These are phyloP conservation scores for Catagonus wagneri DNA, from an alignment of 2,113 vertebrate species.

Conservation along the genomic window DNA sequence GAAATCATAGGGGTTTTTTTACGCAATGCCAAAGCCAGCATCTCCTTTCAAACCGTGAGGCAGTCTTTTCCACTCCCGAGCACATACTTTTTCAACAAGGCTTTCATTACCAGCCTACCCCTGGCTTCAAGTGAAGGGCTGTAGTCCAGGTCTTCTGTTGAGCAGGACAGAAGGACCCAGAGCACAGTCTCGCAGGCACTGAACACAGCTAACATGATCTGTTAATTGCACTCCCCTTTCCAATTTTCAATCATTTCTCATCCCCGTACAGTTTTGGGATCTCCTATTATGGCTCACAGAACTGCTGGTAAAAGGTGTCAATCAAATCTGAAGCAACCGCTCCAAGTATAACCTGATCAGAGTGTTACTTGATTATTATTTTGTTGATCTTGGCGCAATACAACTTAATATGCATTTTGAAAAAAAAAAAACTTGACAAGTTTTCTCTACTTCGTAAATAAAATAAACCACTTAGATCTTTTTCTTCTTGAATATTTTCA, in stretches of 20 bases:
- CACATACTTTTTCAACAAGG: neutral
- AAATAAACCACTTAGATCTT: neutral
- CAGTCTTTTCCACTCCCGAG: neutral
- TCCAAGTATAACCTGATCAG: neutral
- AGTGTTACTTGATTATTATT: neutral
- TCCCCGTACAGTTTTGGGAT: neutral
- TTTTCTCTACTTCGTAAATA: conserved; percentile 16
- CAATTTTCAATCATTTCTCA: neutral
- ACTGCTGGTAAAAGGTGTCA: neutral
- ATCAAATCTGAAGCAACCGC: neutral
- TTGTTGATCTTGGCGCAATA: neutral
- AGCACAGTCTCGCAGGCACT: too few relatives aligned
- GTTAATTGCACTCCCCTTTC: neutral
- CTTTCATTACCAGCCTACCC: neutral
- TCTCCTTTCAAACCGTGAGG: neutral
- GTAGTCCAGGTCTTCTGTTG: neutral
- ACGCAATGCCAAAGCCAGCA: neutral
- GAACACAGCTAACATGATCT: neutral
- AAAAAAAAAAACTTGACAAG: neutral
- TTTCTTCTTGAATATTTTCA: neutral
- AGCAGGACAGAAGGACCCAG: neutral
- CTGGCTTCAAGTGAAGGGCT: neutral
- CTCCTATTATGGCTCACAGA: neutral
- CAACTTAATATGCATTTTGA: neutral
- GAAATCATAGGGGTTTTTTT: too few relatives aligned